Evolutionary conservation across 2,888 invertebrate species (phyloP).

Genomic region (Rhimphoctona megacephalus): DNA sequence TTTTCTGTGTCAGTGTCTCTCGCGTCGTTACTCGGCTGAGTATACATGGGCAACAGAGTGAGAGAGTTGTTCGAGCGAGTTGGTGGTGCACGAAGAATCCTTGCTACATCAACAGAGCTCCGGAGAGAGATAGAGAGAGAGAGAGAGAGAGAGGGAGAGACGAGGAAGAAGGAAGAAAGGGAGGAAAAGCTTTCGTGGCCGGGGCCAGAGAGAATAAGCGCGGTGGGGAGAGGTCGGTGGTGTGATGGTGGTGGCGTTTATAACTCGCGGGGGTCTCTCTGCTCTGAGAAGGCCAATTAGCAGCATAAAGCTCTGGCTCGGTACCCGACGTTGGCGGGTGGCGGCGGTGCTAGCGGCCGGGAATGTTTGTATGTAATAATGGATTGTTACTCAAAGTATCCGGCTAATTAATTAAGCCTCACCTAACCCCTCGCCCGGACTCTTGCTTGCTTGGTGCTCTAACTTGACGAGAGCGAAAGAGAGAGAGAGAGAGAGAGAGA

Average conservation of each 20-base stretch:
- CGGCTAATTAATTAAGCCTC: conserved; percentile 85
- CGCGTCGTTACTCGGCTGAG: conserved; percentile 59
- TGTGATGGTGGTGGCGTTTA: conserved; percentile 80
- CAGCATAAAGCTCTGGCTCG: conserved; percentile 83
- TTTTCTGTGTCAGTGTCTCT: conserved; percentile 66
- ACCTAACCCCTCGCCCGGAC: conserved; percentile 71
- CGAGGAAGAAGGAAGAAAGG: conserved; percentile 61
- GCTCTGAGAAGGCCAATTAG: conserved; percentile 84
- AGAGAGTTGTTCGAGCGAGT: conserved; percentile 40
- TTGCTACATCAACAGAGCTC: neutral
- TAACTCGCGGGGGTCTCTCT: conserved; percentile 82
- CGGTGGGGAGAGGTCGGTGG: conserved; percentile 44
- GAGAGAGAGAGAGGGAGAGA: conserved; percentile 20
- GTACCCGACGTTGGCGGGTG: conserved; percentile 73
- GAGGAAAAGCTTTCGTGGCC: conserved; percentile 37
- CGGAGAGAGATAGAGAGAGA: conserved; percentile 33
- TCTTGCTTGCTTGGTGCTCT: conserved; percentile 41
- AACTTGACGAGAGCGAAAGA: conserved; percentile 43
- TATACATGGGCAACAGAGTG: conserved; percentile 60
- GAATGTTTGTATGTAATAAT: conserved; percentile 85
- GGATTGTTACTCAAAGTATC: conserved; percentile 85
- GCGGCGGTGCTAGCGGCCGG: conserved; percentile 54
- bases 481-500: neutral
- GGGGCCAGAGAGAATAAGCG: conserved; percentile 63
- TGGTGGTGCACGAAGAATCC: conserved; percentile 56